Evolutionary conservation across 1,140 invertebrate species (phyloP), one percentile per base, ranked within the genome.

Genomic region (Euglossa dilemma): DNA sequence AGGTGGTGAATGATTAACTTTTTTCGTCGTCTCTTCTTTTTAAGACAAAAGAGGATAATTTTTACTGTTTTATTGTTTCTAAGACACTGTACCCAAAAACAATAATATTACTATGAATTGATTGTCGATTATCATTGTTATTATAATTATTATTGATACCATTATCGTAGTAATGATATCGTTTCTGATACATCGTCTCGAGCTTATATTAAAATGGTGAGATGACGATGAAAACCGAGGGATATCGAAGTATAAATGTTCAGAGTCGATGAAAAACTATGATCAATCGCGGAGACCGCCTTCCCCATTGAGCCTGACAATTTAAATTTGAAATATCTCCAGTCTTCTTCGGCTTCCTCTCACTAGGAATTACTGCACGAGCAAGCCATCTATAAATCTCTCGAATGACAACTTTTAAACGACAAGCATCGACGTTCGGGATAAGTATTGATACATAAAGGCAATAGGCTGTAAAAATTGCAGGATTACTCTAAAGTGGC

Each of bases 291-390:
- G 50, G 76, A 75, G 71, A 78, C 85, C 83, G 87, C 85, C 87
- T 83, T 71, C 45, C 43, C 84, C 76, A 87, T 87, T 84, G 57
- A 59, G 28, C 72, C 70, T 83, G 83, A 86, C 87, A 82, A 77
- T 89, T 89, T 86, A 89, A 86, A 70, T 87, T 87, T 87, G 87
- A 89, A 87, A 89, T 89, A 89, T 89, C 75, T 78, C 83, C 57
- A 73, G 57, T 50, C 61, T 77, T 84, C 72, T 72, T 85, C 52
- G 18, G 52, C 56, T 57, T 45, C 36, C 9, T 57, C 63, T 75
- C 25, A 52, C 75, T 59, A 23, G 6, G 73, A 50, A 47, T 20
- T n/a, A 23, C 45, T 12, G 18, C 11, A 0, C 25, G 12, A 36
- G 36, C 36, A 36, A 73, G 43, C 43, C 45, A 45, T 6, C 36